A percentile compares a stretch with the other conserved stretches of the same genome.
These are phyloP conservation scores for Chironomus striatipennis DNA, from an alignment of 1,140 invertebrate genomes.

Conservation along the genomic window DNA sequence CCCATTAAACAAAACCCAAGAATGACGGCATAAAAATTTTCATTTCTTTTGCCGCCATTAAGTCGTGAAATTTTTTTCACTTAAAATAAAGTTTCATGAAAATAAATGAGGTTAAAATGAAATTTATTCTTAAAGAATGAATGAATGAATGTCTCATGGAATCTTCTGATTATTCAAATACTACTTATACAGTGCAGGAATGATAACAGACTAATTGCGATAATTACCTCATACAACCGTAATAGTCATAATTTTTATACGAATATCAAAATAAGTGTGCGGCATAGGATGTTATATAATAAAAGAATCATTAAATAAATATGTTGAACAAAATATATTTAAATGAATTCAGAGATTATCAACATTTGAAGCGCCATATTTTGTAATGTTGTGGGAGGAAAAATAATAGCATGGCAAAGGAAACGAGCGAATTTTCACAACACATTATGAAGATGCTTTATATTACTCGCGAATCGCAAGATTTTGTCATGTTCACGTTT, in stretches of 20 bases:
- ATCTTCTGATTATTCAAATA: not conserved
- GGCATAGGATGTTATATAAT: not conserved
- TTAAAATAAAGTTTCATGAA: not conserved
- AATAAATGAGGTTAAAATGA: not conserved
- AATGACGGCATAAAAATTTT: slow-evolving; percentile 17
- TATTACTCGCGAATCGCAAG: not conserved
- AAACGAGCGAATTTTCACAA: not conserved
- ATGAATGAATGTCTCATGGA: not conserved
- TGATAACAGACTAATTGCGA: slow-evolving; percentile 23
- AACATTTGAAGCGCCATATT: slow-evolving; percentile 23
- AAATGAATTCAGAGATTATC: slow-evolving; percentile 22
- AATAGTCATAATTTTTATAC: slow-evolving; percentile 17
- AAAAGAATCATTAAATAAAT: slow-evolving; percentile 23
- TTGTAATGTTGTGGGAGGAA: not conserved
- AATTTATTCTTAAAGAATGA: not conserved
- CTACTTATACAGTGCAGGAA: not conserved
- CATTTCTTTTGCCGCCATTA: not conserved
- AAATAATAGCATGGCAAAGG: not conserved
- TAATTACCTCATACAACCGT: slow-evolving; percentile 20
- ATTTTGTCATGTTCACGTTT: no score
- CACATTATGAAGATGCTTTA: not conserved
- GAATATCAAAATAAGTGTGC: not conserved
- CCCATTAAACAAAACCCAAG: slow-evolving; percentile 22
- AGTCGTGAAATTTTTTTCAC: not conserved
- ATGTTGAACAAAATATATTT: slow-evolving; percentile 22